Conservation (phyloP, 30 jellyfish, hydroid and myxozoan genomes). For the Aurelia aurita region DNA sequence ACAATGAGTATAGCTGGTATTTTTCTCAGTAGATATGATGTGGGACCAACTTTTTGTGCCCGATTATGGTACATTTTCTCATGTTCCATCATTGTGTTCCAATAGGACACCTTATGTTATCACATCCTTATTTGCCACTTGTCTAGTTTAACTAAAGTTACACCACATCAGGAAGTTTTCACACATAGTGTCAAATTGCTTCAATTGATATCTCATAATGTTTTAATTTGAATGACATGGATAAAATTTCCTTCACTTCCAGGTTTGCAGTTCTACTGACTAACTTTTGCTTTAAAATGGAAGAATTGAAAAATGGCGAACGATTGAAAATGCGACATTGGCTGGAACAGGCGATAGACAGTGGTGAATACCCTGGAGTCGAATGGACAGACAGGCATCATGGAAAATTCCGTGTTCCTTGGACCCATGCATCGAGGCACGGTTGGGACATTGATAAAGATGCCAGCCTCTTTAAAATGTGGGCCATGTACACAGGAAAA, state of each 20-base stretch:
- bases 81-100: too few species aligned
- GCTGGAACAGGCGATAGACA: conserved; percentile 69
- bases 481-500: conserved; percentile 94
- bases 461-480: conserved; percentile 82
- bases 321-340: conserved; percentile 86
- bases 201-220: background rate
- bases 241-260: background rate
- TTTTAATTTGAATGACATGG: background rate
- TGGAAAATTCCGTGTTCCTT: conserved; percentile 74
- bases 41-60: too few species aligned
- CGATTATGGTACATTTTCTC: too few species aligned
- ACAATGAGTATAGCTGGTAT: too few species aligned
- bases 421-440: conserved; percentile 97
- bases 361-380: conserved; percentile 76
- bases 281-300: background rate
- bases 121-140: too few species aligned
- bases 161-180: too few species aligned
- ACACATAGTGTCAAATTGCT: too few species aligned
- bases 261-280: too few species aligned
- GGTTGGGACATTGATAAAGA: conserved; percentile 84
- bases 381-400: conserved; percentile 70
- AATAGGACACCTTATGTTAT: too few species aligned
- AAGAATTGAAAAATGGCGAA: conserved; percentile 49
- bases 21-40: too few species aligned
- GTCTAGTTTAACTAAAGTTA: too few species aligned